phyloP scores from a whole-genome alignment of 1,140 invertebrate genomes.

The Euura saliciscinereae region DNA sequence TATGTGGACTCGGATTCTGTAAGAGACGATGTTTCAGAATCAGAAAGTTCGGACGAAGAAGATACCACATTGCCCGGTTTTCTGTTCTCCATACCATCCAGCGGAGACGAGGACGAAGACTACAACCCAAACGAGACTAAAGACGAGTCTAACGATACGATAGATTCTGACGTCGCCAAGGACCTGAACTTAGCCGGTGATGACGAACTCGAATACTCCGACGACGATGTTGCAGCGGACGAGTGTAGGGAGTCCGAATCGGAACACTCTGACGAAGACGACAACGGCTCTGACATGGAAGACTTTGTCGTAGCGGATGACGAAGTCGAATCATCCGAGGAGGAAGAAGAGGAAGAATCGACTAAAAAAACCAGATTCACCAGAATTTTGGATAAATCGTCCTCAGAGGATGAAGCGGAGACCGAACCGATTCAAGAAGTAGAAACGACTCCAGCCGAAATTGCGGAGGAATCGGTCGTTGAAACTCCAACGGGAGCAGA shows the following conservation, averaged over 20 bases:
- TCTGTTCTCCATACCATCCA: constrained; percentile 14
- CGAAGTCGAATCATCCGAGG: constrained; percentile 23
- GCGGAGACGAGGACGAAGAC: not conserved
- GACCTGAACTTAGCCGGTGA: constrained; percentile 47
- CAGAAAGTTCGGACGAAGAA: not conserved
- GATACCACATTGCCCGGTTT: constrained; percentile 22
- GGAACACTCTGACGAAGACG: constrained; percentile 41
- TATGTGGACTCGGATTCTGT: constrained; percentile 17
- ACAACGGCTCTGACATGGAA: constrained; percentile 39
- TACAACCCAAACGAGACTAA: constrained; percentile 8
- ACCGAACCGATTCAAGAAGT: not conserved
- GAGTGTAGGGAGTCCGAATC: constrained; percentile 47
- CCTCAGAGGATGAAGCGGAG: not conserved
- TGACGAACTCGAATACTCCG: constrained; percentile 29
- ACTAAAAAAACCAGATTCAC: not conserved
- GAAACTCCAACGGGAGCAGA: not conserved
- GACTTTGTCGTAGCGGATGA: constrained; percentile 44
- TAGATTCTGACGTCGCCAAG: constrained; percentile 40
- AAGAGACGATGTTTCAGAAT: constrained; percentile 14
- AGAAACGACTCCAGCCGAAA: not conserved
- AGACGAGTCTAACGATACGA: constrained; percentile 17
- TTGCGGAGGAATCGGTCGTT: not conserved
- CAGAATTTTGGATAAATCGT: not conserved
- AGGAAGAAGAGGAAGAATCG: constrained; percentile 11
- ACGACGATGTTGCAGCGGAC: constrained; percentile 44